phyloP scores from a whole-genome alignment of 2,888 invertebrate genomes.

The Sesia apiformis region DNA sequence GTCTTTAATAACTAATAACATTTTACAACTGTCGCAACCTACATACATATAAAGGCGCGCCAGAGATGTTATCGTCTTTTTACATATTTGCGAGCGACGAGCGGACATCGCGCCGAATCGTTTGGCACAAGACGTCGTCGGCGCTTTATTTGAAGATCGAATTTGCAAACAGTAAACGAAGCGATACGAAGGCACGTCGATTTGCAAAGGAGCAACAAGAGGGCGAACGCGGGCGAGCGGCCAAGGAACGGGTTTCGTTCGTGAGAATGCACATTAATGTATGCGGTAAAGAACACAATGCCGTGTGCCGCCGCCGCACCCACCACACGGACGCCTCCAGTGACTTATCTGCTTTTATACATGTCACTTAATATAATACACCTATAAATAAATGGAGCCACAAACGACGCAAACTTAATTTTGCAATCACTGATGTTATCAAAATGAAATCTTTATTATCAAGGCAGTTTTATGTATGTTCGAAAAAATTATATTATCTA shows the following conservation, averaged over 20 bases:
- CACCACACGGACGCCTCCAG: slow-evolving; percentile 22
- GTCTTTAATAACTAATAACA: background rate
- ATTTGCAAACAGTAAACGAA: slow-evolving; percentile 39
- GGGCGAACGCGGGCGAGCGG: slow-evolving; percentile 22
- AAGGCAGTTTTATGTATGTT: no score
- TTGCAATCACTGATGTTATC: no score
- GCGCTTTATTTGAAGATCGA: slow-evolving; percentile 44
- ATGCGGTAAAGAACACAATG: slow-evolving; percentile 48
- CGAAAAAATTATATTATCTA: no score
- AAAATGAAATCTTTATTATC: no score
- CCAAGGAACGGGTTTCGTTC: slow-evolving; percentile 47
- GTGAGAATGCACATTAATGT: slow-evolving; percentile 56
- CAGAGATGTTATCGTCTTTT: slow-evolving; percentile 5
- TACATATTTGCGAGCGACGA: slow-evolving; percentile 13
- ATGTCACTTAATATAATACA: slow-evolving; percentile 17
- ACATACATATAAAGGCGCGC: slow-evolving; percentile 9
- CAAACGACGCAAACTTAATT: no score
- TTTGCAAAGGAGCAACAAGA: slow-evolving; percentile 55
- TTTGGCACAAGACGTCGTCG: slow-evolving; percentile 35
- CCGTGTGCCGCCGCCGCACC: slow-evolving; percentile 12
- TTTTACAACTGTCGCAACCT: no score
- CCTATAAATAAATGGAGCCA: background rate
- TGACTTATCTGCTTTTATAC: slow-evolving; percentile 35
- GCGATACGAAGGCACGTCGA: slow-evolving; percentile 49
- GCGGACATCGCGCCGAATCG: slow-evolving; percentile 26